These are phyloP conservation scores for Parnassius apollo DNA, from an alignment of 2,888 invertebrate genomes.

Conservation along the genomic window DNA sequence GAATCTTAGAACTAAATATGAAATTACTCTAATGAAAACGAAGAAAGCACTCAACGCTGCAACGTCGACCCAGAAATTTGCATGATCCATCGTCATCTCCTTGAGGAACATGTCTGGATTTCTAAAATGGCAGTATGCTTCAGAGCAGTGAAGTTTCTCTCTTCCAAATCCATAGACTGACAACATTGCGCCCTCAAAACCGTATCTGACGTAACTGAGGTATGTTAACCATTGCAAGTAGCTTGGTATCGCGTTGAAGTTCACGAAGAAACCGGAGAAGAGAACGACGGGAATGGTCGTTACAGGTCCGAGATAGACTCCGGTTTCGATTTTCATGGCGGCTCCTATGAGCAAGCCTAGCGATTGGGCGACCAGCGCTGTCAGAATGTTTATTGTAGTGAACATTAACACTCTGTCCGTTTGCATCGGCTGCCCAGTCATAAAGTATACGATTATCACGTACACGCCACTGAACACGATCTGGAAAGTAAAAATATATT, in stretches of 20 bases:
- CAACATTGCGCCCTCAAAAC: slow-evolving; percentile 95
- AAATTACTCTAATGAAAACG: slow-evolving; percentile 87
- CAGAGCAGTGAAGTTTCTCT: slow-evolving; percentile 89
- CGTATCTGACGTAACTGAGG: slow-evolving; percentile 92
- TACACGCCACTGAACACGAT: slow-evolving; percentile 92
- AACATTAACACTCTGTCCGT: slow-evolving; percentile 90
- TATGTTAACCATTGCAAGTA: slow-evolving; percentile 95
- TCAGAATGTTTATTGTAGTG: slow-evolving; percentile 86
- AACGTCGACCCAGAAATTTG: slow-evolving; percentile 91
- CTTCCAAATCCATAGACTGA: slow-evolving; percentile 94
- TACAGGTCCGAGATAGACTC: slow-evolving; percentile 91
- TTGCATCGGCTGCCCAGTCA: slow-evolving; percentile 97
- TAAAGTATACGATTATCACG: slow-evolving; percentile 95
- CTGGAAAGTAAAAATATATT: slow-evolving; percentile 63
- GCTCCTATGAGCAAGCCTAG: slow-evolving; percentile 96
- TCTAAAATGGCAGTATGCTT: slow-evolving; percentile 91
- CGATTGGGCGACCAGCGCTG: slow-evolving; percentile 95
- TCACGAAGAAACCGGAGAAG: slow-evolving; percentile 97
- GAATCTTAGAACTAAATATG: slow-evolving; percentile 91
- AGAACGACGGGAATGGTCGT: slow-evolving; percentile 94
- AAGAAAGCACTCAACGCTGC: slow-evolving; percentile 91
- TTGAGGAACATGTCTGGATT: slow-evolving; percentile 91
- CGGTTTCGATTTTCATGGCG: slow-evolving; percentile 91
- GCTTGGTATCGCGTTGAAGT: slow-evolving; percentile 93
- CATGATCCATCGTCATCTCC: slow-evolving; percentile 90